Base-by-base conservation (phyloP, 2,888 invertebrate species). In the Agrochola lota region DNA sequence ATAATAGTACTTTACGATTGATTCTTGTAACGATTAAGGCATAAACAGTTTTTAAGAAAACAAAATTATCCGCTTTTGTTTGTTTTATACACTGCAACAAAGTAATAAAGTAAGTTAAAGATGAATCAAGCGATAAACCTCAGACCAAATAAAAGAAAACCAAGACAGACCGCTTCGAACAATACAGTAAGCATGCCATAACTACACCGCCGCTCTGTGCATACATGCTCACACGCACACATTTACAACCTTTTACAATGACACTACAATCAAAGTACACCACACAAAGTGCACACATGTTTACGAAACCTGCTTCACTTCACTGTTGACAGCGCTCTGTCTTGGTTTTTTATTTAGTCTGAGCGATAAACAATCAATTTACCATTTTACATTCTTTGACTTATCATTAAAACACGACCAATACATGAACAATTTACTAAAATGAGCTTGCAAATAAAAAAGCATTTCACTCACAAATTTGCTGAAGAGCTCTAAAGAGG, bases 381-480 rank as follows among this genome's bases (percentile, higher is more conserved):
- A 55, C 23, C 0, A 30, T 70, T 57, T 46, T 30, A 17, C 5
- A 3, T 15, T n/a, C 43, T 6, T 35, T n/a, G 17, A n/a, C 17
- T n/a, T 9, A 71, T 35, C 12, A 26, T 46, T 20, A 62, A 57
- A 75, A 43, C 7, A 46, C 30, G 23, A 55, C 17, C 49, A 9
- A 49, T 70, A 57, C 15, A 49, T 26, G 20, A 73, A 59, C 17
- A 43, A 52, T 17, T 20, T 9, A 23, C 23, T 17, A n/a, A 81
- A 66, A 30, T 52, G 6, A 69, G 23, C 12, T 60, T 55, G 64
- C 46, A 60, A 69, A 80, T 69, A 69, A 59, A 80, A 81, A 77
- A 83, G 2, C 26, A 66, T 80, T 77, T 80, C 43, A 74, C 49
- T 81, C 3, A 67, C 57, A 79, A 73, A 74, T 71, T 82, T 46